Evolutionary conservation across 2,113 vertebrate species (phyloP).

Genomic region (Loxodonta africana): DNA sequence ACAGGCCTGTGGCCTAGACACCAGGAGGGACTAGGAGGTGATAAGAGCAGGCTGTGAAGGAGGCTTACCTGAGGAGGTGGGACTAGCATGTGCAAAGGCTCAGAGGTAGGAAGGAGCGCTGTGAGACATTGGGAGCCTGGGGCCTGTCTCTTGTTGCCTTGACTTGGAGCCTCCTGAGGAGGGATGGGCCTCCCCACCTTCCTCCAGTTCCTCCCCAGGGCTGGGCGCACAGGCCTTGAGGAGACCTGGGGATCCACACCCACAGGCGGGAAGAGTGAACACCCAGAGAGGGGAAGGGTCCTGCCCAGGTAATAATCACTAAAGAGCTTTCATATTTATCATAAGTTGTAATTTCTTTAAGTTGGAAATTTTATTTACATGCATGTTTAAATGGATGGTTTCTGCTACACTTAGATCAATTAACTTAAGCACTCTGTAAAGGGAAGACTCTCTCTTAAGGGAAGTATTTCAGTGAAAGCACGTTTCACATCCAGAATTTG

Average conservation of each 20-base stretch:
- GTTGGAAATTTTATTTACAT: not conserved
- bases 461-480: not conserved
- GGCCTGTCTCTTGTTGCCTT: not conserved
- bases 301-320: not conserved
- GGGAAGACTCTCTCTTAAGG: not conserved
- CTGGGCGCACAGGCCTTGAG: not conserved
- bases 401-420: not conserved
- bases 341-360: not conserved
- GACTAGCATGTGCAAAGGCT: not conserved
- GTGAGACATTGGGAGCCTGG: not conserved
- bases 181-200: fast-evolving
- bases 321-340: not conserved
- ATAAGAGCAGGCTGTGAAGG: not conserved
- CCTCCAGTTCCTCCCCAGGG: not conserved
- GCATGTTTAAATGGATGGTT: not conserved
- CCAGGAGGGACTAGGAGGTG: not conserved
- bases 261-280: not conserved
- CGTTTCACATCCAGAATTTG: conserved; percentile 24
- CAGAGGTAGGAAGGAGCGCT: not conserved
- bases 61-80: not conserved
- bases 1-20: not conserved
- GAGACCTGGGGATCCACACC: not conserved
- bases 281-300: not conserved
- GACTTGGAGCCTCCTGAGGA: not conserved
- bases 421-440: not conserved